These are phyloP conservation scores for Drosophila ambigua DNA, from an alignment of 1,140 invertebrate genomes.

Conservation along the genomic window DNA sequence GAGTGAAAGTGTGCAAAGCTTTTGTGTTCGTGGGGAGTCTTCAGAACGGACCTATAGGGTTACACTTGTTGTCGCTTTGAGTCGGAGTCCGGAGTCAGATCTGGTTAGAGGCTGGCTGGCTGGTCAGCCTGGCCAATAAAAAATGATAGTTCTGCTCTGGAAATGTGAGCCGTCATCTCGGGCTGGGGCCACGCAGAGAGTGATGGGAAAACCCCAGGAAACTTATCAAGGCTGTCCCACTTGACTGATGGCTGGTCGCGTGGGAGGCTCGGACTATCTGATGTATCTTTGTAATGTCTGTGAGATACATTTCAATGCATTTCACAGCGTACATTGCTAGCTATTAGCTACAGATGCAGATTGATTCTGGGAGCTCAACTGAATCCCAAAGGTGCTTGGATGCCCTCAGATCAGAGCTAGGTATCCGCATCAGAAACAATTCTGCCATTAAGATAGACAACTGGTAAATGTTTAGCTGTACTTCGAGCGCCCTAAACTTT, in stretches of 20 bases:
- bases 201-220: conserved; percentile 3
- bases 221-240: conserved; percentile 49
- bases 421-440: no score
- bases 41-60: conserved; percentile 44
- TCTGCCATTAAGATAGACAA: no score
- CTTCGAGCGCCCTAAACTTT: background rate
- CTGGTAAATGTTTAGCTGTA: no score
- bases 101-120: background rate
- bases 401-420: no score
- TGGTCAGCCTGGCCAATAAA: conserved; percentile 44
- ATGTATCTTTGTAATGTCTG: conserved; percentile 18
- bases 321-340: background rate
- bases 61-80: conserved; percentile 48
- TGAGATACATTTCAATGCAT: conserved; percentile 18
- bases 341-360: conserved; percentile 4
- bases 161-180: conserved; percentile 26
- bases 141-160: conserved; percentile 35
- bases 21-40: conserved; percentile 27
- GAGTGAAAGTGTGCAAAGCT: conserved; percentile 46
- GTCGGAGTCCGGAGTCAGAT: conserved; percentile 6
- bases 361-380: background rate
- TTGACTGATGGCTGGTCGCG: conserved; percentile 33
- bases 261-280: conserved; percentile 13
- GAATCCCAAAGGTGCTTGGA: no score
- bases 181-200: background rate